Evolutionary conservation across 2,888 invertebrate genomes (phyloP).

Genomic region (Platycheirus albimanus): DNA sequence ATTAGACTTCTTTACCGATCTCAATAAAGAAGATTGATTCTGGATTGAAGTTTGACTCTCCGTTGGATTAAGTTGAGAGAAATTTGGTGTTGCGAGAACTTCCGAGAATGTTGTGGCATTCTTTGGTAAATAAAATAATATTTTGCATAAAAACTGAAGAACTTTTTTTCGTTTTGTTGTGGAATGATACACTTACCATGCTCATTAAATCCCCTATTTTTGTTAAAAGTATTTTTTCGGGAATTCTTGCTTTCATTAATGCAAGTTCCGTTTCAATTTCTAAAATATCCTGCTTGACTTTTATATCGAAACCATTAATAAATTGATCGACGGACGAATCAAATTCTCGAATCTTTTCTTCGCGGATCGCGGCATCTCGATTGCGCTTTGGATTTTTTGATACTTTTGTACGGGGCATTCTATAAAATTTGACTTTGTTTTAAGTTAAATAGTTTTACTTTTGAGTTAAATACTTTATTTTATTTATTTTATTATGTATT

Average conservation of each 20-base stretch:
- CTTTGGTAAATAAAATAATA: conserved; percentile 9
- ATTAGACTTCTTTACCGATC: conserved; percentile 56
- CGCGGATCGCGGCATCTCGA: conserved; percentile 81
- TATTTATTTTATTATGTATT: no score
- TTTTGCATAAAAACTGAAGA: neutral
- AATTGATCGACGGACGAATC: conserved; percentile 78
- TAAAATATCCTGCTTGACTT: conserved; percentile 69
- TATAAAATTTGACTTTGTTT: neutral
- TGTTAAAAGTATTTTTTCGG: conserved; percentile 77
- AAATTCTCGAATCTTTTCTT: conserved; percentile 79
- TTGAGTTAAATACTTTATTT: no score
- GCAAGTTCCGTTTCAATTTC: conserved; percentile 46
- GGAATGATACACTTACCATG: no score
- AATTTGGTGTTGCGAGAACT: conserved; percentile 25
- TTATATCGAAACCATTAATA: conserved; percentile 76
- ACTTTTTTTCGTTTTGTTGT: neutral
- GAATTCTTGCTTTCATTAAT: conserved; percentile 51
- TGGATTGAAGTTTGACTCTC: conserved; percentile 38
- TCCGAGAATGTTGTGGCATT: conserved; percentile 56
- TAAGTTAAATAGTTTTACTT: no score
- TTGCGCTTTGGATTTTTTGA: conserved; percentile 81
- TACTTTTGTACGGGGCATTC: conserved; percentile 82
- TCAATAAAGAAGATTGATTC: conserved; percentile 56
- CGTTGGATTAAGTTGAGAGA: neutral
- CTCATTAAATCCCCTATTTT: conserved; percentile 78